phyloP scores from a whole-genome alignment of 2,113 vertebrate genomes.

The Gadus chalcogrammus region DNA sequence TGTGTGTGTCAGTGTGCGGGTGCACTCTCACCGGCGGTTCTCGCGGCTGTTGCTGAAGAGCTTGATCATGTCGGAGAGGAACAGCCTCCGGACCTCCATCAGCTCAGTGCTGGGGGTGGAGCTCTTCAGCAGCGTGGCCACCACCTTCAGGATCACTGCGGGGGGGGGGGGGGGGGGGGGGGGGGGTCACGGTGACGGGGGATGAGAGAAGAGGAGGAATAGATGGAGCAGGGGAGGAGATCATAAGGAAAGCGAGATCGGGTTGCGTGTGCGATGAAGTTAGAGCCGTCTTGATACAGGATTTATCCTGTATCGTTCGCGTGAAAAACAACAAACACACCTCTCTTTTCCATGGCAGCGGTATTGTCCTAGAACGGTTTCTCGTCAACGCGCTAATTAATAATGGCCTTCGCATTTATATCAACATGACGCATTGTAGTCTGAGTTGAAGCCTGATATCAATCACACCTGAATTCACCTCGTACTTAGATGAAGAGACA shows the following conservation, averaged over 20 bases:
- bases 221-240: constrained; percentile 13
- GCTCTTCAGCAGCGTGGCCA: constrained; percentile 95
- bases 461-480: too few species aligned
- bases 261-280: too few species aligned
- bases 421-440: too few species aligned
- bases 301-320: constrained; percentile 33
- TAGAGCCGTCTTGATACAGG: constrained; percentile 3
- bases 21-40: constrained; percentile 85
- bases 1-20: neutral
- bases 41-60: constrained; percentile 98
- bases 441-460: too few species aligned
- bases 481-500: too few species aligned
- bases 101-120: constrained; percentile 93
- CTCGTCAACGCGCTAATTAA: too few species aligned
- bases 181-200: constrained; percentile 13
- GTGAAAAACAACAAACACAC: constrained; percentile 8
- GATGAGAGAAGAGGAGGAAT: constrained; percentile 8
- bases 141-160: constrained; percentile 97
- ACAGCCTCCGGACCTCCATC: constrained; percentile 97
- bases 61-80: constrained; percentile 99
- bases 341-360: too few species aligned
- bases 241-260: neutral
- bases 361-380: too few species aligned
- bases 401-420: too few species aligned
- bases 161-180: constrained; percentile 19